Conservation (phyloP, 2,888 invertebrate genomes). For the Athripsodes cinereus region DNA sequence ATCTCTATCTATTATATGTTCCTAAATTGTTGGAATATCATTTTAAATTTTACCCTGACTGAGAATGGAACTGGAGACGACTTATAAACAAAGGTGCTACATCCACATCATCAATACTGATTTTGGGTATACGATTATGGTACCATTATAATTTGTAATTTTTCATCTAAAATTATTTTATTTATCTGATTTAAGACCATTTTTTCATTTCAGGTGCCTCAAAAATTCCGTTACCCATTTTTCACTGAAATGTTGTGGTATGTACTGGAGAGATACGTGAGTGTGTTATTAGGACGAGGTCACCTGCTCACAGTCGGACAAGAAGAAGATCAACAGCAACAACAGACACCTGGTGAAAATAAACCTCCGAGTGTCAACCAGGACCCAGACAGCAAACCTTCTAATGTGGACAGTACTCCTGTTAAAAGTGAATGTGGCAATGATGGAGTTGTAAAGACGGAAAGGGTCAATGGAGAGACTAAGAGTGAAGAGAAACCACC, state of each 20-base stretch:
- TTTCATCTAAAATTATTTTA: not conserved
- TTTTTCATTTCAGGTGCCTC: constrained; percentile 64
- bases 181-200: not conserved
- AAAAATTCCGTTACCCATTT: constrained; percentile 96
- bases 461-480: constrained; percentile 30
- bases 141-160: no score
- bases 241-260: constrained; percentile 99
- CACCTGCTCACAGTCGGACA: constrained; percentile 53
- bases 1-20: no score
- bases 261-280: constrained; percentile 88
- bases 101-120: no score
- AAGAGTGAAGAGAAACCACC: constrained; percentile 34
- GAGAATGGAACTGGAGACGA: no score
- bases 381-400: not conserved
- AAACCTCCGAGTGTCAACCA: constrained; percentile 17
- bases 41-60: no score
- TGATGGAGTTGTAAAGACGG: not conserved
- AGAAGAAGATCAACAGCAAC: constrained; percentile 29
- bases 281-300: constrained; percentile 75
- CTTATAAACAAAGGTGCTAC: no score
- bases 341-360: not conserved
- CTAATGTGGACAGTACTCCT: not conserved
- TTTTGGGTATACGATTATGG: no score
- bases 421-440: not conserved
- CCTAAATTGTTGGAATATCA: no score